Evolutionary conservation across 2,888 invertebrate species (phyloP), one percentile per base, ranked within the genome.

Genomic region (Orthosia gothica): DNA sequence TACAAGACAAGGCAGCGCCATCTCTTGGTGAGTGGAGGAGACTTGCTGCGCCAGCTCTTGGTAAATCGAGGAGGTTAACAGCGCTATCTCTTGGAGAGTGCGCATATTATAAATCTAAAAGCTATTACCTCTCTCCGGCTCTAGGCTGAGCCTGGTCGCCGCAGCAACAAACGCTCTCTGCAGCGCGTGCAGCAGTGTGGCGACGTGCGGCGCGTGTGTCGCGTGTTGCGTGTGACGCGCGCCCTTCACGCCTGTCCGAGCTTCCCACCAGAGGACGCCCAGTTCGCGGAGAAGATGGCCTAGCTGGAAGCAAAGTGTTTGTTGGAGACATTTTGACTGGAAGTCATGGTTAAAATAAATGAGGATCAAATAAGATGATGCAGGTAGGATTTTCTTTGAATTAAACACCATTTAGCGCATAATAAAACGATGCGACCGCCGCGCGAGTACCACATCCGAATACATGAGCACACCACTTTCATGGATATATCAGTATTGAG

Each of bases 241-340:
- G 13, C 76, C 68, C 15, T 16, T 13, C 12, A 55, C 45, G 3
- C 82, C 73, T 5, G 87, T 68, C 7, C 94, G 92, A 0, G 87
- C 91, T 47, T 88, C 90, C 93, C 94, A 94, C 94, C 95, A 95
- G 0, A 89, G 50, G 20, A 76, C 82, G 50, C 96, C 96, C 20
- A 95, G 71, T 47, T 92, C 91, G 3, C 94, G 91, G 0, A 95
- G 89, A 0, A 94, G 67, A 74, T 93, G 89, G 0, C 93, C 93
- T 12, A 95, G 79, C 96, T 96, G 86, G 54, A 74, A 16, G 18
- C 0, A 45, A 26, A 20, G 1, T 0, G 15, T 18, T 40, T 23
- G 5, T 45, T 58, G 4, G 5, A 23, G 9, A 59, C 0, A 45
- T 13, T 58, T 63, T 63, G 13, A 26, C 13, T 26, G 23, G 40